Evolutionary conservation across 2,113 vertebrate species (phyloP), one percentile per base, ranked within the genome.

Genomic region (Hyla sarda): DNA sequence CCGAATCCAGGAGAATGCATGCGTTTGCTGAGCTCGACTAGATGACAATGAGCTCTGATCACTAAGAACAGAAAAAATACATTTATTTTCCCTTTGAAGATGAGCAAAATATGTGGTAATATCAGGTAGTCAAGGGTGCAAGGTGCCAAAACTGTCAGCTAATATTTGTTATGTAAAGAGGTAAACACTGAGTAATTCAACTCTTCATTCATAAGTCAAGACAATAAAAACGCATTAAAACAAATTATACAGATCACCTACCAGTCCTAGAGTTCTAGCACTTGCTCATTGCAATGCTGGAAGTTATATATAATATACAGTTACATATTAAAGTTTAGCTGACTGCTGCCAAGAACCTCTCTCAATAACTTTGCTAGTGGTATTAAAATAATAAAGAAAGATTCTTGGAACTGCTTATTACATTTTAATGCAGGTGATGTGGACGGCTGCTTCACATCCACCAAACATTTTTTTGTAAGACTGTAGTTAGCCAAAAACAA

Each of bases 1-100:
- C 88, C 95, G 96, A 91, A 99, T 99, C 98, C 98, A 99, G 14
- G 94, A 97, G 92, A 99, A 99, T 28, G 98, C 98, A 4, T 99
- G 96, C 93, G 96, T 97, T 93, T 99, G 98, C 91, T 99, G 98
- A 34, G 96, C 96, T 87, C 98, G 97, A 91, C 97, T 99, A 28
- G 97, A 99, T 0, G 97, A 97, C 93, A 97, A 93, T 82, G 96
- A 96, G 82, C 95, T 92, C 94, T 99, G 97, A 91, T 99, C 98
- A 16, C 97, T 99, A 91, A 60, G 88, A 83, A 48, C 85, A 88
- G 5, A 69, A 11, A 28, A 23, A 48, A 67, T 6, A n/a, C n/a
- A n/a, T n/a, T n/a, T n/a, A n/a, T n/a, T n/a, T n/a, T n/a, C n/a
- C n/a, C n/a, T n/a, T n/a, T n/a, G n/a, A n/a, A n/a, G n/a, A n/a